phyloP scores from a whole-genome alignment of 2,888 invertebrate genomes.

The Tenthredo amoena region DNA sequence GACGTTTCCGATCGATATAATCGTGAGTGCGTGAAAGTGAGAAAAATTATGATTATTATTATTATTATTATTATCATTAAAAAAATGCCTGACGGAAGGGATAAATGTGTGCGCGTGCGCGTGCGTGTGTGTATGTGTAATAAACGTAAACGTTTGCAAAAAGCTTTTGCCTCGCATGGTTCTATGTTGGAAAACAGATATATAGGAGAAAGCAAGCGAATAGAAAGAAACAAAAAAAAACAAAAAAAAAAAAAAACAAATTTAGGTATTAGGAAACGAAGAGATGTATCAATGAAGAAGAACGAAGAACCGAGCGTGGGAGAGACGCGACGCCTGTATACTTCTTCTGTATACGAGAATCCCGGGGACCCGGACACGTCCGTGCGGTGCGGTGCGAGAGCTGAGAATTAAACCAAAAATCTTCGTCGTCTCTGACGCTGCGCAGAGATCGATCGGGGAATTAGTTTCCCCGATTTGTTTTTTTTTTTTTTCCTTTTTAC shows the following conservation, averaged over 20 bases:
- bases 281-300: background rate
- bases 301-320: slow-evolving; percentile 24
- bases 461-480: background rate
- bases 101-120: slow-evolving; percentile 64
- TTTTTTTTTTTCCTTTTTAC: slow-evolving; percentile 50
- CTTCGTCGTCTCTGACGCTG: background rate
- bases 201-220: background rate
- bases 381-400: background rate
- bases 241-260: slow-evolving; percentile 54
- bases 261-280: slow-evolving; percentile 29
- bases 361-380: background rate
- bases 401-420: background rate
- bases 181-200: slow-evolving; percentile 73
- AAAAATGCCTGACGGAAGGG: background rate
- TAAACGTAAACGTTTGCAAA: slow-evolving; percentile 77
- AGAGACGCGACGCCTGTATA: slow-evolving; percentile 38
- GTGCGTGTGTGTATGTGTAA: slow-evolving; percentile 69
- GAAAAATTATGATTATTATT: background rate
- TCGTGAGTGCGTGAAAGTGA: too few relatives aligned
- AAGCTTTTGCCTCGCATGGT: slow-evolving; percentile 78
- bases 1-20: background rate
- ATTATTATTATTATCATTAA: background rate
- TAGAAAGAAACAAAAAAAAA: slow-evolving; percentile 63
- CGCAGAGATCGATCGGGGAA: background rate
- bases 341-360: slow-evolving; percentile 29